These are phyloP conservation scores for Amiota mariae DNA, from an alignment of 2,888 invertebrate genomes.

Conservation along the genomic window DNA sequence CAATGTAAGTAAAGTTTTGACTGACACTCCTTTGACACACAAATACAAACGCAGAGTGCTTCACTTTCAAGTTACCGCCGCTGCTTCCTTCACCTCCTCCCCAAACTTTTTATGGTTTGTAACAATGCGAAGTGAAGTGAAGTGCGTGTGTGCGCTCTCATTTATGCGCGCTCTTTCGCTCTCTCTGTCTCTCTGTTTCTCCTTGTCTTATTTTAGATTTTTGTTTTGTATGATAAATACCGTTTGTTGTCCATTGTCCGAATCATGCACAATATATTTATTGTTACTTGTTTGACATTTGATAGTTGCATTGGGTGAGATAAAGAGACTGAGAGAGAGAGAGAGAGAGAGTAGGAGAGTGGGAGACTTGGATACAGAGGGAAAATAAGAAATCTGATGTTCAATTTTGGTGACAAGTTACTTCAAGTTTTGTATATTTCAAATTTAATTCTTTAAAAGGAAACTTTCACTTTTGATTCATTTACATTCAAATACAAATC, in stretches of 20 bases:
- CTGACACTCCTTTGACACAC: slow-evolving; percentile 18
- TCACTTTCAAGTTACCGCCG: neutral
- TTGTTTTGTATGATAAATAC: slow-evolving; percentile 29
- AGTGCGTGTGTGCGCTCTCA: too few relatives aligned
- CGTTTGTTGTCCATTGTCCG: slow-evolving; percentile 1
- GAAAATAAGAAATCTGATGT: too few relatives aligned
- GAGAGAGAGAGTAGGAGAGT: neutral
- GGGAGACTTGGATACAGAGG: neutral
- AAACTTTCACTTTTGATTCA: too few relatives aligned
- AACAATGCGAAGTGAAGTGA: too few relatives aligned
- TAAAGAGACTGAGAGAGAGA: neutral
- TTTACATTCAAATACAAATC: too few relatives aligned
- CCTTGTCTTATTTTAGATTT: slow-evolving; percentile 34
- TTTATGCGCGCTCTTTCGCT: neutral
- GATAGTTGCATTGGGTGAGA: neutral
- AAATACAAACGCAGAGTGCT: neutral
- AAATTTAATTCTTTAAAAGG: too few relatives aligned
- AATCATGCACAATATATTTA: slow-evolving; percentile 15
- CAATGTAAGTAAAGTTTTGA: neutral
- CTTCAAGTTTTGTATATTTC: too few relatives aligned
- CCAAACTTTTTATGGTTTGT: slow-evolving; percentile 47
- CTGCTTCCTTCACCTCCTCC: slow-evolving; percentile 13
- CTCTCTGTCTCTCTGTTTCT: neutral
- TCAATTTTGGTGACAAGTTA: too few relatives aligned
- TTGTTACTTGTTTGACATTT: slow-evolving; percentile 12